phyloP scores from a whole-genome alignment of 2,888 invertebrate species.

The Dione juno region DNA sequence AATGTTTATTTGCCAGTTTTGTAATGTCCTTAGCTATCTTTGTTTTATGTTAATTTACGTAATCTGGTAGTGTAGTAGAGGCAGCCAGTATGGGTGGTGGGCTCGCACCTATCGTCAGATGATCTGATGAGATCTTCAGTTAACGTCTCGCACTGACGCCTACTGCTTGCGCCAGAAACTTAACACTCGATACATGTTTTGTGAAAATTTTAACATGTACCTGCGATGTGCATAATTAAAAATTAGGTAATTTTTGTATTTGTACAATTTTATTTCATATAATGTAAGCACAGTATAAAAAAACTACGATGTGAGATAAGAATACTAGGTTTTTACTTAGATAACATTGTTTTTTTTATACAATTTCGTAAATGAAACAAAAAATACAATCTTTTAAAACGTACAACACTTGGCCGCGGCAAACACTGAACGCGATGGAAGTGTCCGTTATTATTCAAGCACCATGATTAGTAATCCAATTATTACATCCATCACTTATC shows the following conservation, averaged over 20 bases:
- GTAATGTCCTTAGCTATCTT: slow-evolving; percentile 18
- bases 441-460: slow-evolving; percentile 4
- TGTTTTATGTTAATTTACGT: slow-evolving; percentile 26
- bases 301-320: slow-evolving; percentile 6
- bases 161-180: slow-evolving; percentile 67
- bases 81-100: slow-evolving; percentile 39
- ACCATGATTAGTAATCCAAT: slow-evolving; percentile 21
- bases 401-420: not conserved
- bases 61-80: slow-evolving; percentile 22
- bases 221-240: not conserved
- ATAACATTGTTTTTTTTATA: not conserved
- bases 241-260: not conserved
- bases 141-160: slow-evolving; percentile 66
- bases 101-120: slow-evolving; percentile 50
- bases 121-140: slow-evolving; percentile 66
- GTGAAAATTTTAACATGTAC: slow-evolving; percentile 54
- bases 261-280: not conserved
- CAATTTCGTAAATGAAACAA: not conserved
- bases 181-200: slow-evolving; percentile 57
- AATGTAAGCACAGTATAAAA: not conserved
- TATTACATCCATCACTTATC: slow-evolving; percentile 59
- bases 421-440: not conserved
- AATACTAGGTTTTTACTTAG: not conserved
- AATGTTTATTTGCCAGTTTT: slow-evolving; percentile 5
- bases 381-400: not conserved